These are phyloP conservation scores for Uropetala carovei DNA, from an alignment of 2,888 invertebrate genomes.

Conservation along the genomic window DNA sequence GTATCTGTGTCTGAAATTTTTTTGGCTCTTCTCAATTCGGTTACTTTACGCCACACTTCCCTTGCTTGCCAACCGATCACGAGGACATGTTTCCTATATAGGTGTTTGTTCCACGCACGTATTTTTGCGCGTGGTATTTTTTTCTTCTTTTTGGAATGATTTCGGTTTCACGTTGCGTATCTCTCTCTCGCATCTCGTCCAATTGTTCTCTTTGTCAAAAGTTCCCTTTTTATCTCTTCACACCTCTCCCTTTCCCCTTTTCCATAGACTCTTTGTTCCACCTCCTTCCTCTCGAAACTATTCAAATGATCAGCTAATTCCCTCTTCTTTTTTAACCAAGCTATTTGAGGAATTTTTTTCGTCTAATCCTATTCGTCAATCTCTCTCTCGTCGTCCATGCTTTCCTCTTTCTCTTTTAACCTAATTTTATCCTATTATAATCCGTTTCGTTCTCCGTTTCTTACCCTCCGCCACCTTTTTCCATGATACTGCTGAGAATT, in stretches of 20 bases:
- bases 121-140: too few relatives aligned
- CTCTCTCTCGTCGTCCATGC: neutral
- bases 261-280: neutral
- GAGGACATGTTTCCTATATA: neutral
- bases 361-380: neutral
- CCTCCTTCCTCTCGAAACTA: neutral
- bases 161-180: too few relatives aligned
- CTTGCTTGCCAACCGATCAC: neutral
- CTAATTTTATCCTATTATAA: neutral
- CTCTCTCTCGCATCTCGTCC: neutral
- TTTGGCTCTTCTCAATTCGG: neutral
- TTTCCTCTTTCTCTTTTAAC: neutral
- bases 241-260: neutral
- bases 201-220: neutral
- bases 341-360: neutral
- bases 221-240: neutral
- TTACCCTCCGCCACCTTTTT: neutral
- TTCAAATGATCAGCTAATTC: conserved; percentile 35
- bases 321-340: neutral
- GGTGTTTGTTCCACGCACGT: neutral
- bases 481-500: neutral
- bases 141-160: too few relatives aligned
- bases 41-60: neutral
- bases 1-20: neutral
- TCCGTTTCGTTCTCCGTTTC: neutral